These are phyloP conservation scores for Cephus nigrinus DNA, from an alignment of 2,888 invertebrate genomes.

Conservation along the genomic window DNA sequence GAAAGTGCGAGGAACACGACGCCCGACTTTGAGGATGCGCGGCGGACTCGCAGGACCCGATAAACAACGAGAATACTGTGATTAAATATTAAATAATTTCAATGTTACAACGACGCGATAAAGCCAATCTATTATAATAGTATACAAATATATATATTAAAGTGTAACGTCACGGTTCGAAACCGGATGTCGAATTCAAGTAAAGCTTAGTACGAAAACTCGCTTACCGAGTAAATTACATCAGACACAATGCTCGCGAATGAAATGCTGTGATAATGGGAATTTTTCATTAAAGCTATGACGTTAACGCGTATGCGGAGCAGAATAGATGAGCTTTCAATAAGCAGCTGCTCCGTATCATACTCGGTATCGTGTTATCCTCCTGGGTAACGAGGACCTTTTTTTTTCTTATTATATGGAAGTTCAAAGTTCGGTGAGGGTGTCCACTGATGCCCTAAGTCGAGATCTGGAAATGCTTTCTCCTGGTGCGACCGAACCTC, in stretches of 20 bases:
- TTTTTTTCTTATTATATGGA: not conserved
- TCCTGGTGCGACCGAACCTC: slow-evolving; percentile 46
- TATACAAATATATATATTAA: slow-evolving; percentile 36
- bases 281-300: slow-evolving; percentile 15
- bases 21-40: not conserved
- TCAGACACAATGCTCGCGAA: not conserved
- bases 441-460: slow-evolving; percentile 59
- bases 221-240: not conserved
- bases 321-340: not conserved
- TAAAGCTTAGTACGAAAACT: slow-evolving; percentile 7
- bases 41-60: not conserved
- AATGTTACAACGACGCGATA: slow-evolving; percentile 42
- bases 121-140: slow-evolving; percentile 33
- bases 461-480: slow-evolving; percentile 40
- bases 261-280: not conserved
- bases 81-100: slow-evolving; percentile 41
- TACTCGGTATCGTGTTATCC: not conserved
- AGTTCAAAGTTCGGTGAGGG: slow-evolving; percentile 57
- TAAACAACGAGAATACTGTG: slow-evolving; percentile 35
- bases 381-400: not conserved
- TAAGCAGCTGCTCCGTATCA: not conserved
- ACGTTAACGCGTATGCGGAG: not conserved
- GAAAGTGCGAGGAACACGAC: not conserved
- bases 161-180: slow-evolving; percentile 35
- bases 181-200: slow-evolving; percentile 33